Evolutionary conservation across 2,113 vertebrate genomes (phyloP).

Genomic region (Loxodonta africana): DNA sequence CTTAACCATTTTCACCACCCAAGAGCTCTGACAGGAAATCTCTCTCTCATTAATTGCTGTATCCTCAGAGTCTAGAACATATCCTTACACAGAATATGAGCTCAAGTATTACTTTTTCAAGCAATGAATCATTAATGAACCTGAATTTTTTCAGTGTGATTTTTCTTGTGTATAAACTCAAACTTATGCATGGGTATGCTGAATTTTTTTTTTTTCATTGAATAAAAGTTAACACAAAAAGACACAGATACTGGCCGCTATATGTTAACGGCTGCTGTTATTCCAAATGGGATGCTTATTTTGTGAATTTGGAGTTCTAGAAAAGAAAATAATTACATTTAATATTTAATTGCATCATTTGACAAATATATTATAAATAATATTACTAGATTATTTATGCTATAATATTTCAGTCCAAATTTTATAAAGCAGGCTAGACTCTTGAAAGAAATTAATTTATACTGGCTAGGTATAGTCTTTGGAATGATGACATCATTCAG

Average conservation of each 20-base stretch:
- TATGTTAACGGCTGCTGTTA: not conserved
- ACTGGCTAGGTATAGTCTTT: not conserved
- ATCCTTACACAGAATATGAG: not conserved
- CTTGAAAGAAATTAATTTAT: not conserved
- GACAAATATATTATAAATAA: slow-evolving; percentile 11
- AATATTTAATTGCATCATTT: slow-evolving; percentile 30
- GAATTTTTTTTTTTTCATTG: not conserved
- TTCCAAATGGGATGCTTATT: not conserved
- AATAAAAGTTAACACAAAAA: not conserved
- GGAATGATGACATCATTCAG: slow-evolving; percentile 18
- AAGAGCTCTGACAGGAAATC: not conserved
- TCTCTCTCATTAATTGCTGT: not conserved
- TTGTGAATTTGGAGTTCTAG: not conserved
- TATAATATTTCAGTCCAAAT: not conserved
- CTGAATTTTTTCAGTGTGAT: not conserved
- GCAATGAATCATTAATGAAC: not conserved
- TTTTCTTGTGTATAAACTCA: not conserved
- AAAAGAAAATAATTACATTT: slow-evolving; percentile 25
- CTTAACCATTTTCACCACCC: too few species aligned
- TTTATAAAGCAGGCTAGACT: not conserved
- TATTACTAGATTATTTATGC: not conserved
- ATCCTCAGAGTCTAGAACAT: not conserved
- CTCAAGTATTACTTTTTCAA: not conserved
- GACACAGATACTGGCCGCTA: not conserved
- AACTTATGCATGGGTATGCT: not conserved